phyloP scores from a whole-genome alignment of 2,797 vertebrate genomes.

The Myiotriccus ornatus region DNA sequence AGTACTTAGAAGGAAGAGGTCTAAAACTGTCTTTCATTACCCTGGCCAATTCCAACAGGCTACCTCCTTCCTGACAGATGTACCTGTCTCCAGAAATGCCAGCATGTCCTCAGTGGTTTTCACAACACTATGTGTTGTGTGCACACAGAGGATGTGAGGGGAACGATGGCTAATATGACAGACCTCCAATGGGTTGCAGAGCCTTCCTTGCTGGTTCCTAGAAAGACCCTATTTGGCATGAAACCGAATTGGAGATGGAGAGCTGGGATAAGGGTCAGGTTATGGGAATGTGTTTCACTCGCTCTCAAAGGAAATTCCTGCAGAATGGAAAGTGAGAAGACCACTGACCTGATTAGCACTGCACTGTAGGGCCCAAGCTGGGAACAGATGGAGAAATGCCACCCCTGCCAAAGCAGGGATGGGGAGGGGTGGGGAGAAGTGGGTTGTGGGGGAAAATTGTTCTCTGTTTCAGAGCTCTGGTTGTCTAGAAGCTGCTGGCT shows the following conservation, averaged over 20 bases:
- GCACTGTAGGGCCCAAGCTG: conserved; percentile 47
- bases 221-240: not conserved
- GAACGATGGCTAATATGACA: not conserved
- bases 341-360: not conserved
- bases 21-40: not conserved
- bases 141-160: not conserved
- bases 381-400: not conserved
- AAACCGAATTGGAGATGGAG: not conserved
- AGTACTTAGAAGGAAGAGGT: not conserved
- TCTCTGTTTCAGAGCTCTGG: not conserved
- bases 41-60: not conserved
- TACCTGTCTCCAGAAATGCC: not conserved
- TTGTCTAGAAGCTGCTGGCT: conserved; percentile 7
- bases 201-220: not conserved
- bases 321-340: not conserved
- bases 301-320: not conserved
- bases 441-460: not conserved
- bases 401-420: not conserved
- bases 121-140: not conserved
- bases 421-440: not conserved
- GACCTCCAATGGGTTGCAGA: not conserved
- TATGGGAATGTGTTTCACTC: not conserved
- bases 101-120: not conserved
- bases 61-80: not conserved
- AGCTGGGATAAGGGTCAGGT: not conserved